Conservation (phyloP, 2,113 vertebrate species). For the Cettia cetti region DNA sequence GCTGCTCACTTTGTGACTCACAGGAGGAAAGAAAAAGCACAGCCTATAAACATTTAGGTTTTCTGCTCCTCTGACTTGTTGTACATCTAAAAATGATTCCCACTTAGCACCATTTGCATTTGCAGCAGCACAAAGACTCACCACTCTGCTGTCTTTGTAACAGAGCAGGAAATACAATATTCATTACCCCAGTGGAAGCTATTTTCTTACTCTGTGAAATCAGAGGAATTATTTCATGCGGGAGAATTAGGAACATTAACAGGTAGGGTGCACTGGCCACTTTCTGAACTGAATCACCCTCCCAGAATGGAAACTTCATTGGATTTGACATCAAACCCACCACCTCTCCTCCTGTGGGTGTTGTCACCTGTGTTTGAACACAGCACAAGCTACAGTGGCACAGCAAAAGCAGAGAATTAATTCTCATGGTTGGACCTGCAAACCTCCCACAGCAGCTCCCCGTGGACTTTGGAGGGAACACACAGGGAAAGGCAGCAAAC, state of each 20-base stretch:
- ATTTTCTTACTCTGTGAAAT: not conserved
- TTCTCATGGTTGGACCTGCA: not conserved
- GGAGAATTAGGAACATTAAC: not conserved
- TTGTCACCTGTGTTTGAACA: not conserved
- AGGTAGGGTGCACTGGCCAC: not conserved
- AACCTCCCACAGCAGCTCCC: not conserved
- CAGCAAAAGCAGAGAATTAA: not conserved
- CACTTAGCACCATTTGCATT: not conserved
- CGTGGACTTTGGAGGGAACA: not conserved
- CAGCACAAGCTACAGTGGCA: not conserved
- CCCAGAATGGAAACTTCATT: not conserved
- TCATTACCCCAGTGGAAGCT: not conserved
- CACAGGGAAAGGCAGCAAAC: not conserved
- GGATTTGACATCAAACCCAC: not conserved
- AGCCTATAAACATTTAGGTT: not conserved
- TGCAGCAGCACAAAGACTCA: not conserved
- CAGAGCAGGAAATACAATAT: not conserved
- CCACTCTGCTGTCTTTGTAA: not conserved
- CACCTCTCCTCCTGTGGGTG: not conserved
- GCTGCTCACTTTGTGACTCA: conserved; percentile 43
- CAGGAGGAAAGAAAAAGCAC: not conserved
- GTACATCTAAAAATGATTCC: not conserved
- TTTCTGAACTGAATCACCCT: not conserved
- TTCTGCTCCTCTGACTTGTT: conserved; percentile 16
- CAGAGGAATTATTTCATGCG: not conserved